Base-by-base conservation (phyloP, 2,797 vertebrate genomes). In the Danio aesculapii region DNA sequence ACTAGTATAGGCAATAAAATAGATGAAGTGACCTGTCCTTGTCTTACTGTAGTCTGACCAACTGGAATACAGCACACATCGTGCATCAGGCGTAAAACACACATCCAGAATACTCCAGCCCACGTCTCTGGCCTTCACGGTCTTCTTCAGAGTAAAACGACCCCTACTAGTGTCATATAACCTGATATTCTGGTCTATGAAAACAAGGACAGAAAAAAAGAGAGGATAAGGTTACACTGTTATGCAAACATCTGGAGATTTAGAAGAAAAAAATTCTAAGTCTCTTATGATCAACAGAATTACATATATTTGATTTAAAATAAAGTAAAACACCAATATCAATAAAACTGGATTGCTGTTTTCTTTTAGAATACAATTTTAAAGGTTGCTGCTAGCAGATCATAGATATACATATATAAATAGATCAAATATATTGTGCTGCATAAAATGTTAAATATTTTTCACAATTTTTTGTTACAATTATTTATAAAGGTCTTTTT, bases 41-140 rank as follows among this genome's bases (percentile, higher is more conserved):
- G 81, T 88, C 97, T 97, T 94, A 98, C 97, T 97, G 91, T 97
- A 97, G 91, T 97, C 95, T 79, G 97, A 98, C 97, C 97, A 98
- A 92, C 97, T 98, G 90, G 97, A 98, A 86, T 98, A 98, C 8
- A 98, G 95, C 73, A 97, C 92, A 44, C 95, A 92, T 6, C 88
- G 88, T 0, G 95, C 88, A 11, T 98, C 97, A 0, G 96, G 96
- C 16, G 95, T 97, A 88, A 98, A 97, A 89, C 96, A 96, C 68
- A 97, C 96, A 6, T 98, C 97, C 85, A 98, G 87, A 64, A 98
- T 94, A 0, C 97, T 98, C 97, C 97, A 98, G 75, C 97, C 97
- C 2, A 98, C 96, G 0, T 98, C 97, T 0, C 96, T 94, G 5
- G 97, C 97, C 91, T 96, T 96, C 82, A 97, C 92, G 0, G 95